A percentile compares a stretch with the other conserved stretches of the same genome.
Evolutionary conservation across 1,140 invertebrate genomes (phyloP).

Genomic region (Mizuhopecten yessoensis): DNA sequence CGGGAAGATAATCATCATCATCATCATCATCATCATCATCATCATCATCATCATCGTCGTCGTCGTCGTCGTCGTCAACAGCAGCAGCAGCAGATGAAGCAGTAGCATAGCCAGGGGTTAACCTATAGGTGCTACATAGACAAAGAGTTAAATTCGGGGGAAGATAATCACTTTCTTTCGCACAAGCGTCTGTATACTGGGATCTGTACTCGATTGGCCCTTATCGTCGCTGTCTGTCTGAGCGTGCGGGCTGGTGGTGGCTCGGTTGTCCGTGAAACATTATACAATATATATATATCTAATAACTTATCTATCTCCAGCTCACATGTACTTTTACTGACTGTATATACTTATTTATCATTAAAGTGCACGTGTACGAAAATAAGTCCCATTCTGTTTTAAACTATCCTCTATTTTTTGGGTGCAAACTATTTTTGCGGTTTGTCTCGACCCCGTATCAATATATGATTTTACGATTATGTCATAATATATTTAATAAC

Average conservation of each 20-base stretch:
- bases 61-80: not conserved
- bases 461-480: no score
- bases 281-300: no score
- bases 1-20: not conserved
- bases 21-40: not conserved
- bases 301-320: not conserved
- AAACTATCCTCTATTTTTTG: no score
- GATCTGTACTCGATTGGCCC: not conserved
- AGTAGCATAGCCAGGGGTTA: no score
- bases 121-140: no score
- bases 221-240: not conserved
- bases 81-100: not conserved
- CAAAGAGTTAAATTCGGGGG: not conserved
- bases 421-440: no score
- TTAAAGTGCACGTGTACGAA: not conserved
- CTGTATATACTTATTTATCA: not conserved
- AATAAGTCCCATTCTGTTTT: no score
- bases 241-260: not conserved
- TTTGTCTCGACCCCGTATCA: no score
- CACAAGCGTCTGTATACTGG: not conserved
- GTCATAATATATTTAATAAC: no score
- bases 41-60: conserved; percentile 5
- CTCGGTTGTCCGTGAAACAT: not conserved
- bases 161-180: not conserved
- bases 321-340: not conserved